phyloP scores from a whole-genome alignment of 2,113 vertebrate species.

The Scopus umbretta region DNA sequence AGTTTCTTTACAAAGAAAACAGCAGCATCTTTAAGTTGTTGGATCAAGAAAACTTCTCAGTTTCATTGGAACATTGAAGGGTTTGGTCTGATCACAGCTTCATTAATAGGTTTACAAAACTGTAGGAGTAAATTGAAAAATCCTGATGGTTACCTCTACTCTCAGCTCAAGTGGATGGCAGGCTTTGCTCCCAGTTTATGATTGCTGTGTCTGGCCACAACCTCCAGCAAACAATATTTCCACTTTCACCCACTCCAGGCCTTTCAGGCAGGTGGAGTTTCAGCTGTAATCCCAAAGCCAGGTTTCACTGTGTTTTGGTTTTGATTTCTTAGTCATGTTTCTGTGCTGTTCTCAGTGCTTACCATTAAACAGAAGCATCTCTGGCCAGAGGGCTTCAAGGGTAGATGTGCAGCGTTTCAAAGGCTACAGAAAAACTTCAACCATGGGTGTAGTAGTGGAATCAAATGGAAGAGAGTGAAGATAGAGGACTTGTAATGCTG shows the following conservation, averaged over 20 bases:
- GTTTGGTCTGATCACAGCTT: neutral
- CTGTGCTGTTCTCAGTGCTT: slow-evolving; percentile 7
- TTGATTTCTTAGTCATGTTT: slow-evolving; percentile 24
- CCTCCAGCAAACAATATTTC: neutral
- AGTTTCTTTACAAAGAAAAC: neutral
- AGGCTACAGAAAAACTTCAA: neutral
- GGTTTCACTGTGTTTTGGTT: slow-evolving; percentile 22
- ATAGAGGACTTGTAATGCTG: neutral
- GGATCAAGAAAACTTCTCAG: neutral
- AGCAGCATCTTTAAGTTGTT: neutral
- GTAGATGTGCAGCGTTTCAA: neutral
- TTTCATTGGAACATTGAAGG: neutral
- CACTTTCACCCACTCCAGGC: neutral
- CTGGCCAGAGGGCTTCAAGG: neutral
- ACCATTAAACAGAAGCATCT: neutral
- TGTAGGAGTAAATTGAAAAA: neutral
- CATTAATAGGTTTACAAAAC: neutral
- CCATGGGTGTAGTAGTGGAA: neutral
- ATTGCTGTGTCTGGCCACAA: neutral
- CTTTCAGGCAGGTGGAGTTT: neutral
- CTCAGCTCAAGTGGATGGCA: neutral
- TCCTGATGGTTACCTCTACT: neutral
- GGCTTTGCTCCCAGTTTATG: neutral
- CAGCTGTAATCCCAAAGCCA: neutral
- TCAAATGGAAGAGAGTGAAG: neutral